A percentile compares a stretch with the other conserved stretches of the same genome.
These are phyloP conservation scores for Eumaeus atala DNA, from an alignment of 1,140 invertebrate species.

Conservation along the genomic window DNA sequence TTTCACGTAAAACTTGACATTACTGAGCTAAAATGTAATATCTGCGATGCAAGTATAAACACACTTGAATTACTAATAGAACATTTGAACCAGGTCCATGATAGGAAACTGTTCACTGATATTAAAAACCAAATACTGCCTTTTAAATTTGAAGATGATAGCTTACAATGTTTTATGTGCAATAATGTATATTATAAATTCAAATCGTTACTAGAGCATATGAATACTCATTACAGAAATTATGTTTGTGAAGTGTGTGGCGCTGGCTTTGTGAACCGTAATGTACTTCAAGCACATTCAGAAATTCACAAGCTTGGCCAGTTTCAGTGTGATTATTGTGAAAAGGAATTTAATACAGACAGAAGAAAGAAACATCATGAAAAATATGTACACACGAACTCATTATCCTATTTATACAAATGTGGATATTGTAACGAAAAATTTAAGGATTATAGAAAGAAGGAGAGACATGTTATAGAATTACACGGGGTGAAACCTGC, in stretches of 20 bases:
- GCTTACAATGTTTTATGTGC: conserved; percentile 34
- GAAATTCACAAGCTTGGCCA: conserved; percentile 37
- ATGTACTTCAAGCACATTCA: conserved; percentile 30
- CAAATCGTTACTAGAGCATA: conserved; percentile 43
- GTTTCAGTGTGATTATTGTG: conserved; percentile 39
- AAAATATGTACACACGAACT: conserved; percentile 37
- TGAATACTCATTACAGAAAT: conserved; percentile 50
- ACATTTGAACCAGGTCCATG: conserved; percentile 28
- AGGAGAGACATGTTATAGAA: conserved; percentile 39
- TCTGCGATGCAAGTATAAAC: conserved; percentile 27
- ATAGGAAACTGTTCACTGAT: conserved; percentile 24
- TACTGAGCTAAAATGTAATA: conserved; percentile 32
- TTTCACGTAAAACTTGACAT: conserved; percentile 37
- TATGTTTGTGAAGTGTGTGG: conserved; percentile 44
- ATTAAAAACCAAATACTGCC: conserved; percentile 36
- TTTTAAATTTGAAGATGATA: conserved; percentile 34
- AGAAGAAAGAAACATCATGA: conserved; percentile 42
- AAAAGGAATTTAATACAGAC: conserved; percentile 38
- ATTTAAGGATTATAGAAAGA: conserved; percentile 39
- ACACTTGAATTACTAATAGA: conserved; percentile 27
- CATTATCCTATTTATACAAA: conserved; percentile 35
- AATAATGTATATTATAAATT: conserved; percentile 41
- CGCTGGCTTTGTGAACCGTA: conserved; percentile 40
- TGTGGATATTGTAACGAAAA: conserved; percentile 43
- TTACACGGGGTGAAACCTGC: conserved; percentile 35